A percentile compares a stretch with the other conserved stretches of the same genome.
phyloP scores from a whole-genome alignment of 2,113 vertebrate genomes.

The Aptenodytes forsteri region DNA sequence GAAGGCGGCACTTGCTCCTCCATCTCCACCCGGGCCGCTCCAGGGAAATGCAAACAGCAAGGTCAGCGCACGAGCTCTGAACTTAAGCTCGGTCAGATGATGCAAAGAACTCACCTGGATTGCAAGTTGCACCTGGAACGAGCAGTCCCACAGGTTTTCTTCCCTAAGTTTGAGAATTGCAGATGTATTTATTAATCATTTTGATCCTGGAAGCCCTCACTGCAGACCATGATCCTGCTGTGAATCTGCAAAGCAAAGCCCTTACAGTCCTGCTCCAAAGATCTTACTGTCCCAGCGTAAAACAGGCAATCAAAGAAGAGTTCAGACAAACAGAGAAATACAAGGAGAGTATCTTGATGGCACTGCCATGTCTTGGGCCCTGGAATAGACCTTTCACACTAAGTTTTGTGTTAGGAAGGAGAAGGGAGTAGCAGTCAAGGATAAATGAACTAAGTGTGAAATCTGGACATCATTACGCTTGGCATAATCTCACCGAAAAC shows the following conservation, averaged over 20 bases:
- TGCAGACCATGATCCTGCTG: fast-evolving
- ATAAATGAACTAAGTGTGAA: background rate
- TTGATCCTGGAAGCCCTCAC: background rate
- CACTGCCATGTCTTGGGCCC: background rate
- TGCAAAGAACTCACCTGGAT: background rate
- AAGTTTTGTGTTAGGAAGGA: background rate
- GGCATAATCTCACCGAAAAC: background rate
- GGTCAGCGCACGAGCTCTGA: background rate
- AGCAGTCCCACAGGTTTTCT: background rate
- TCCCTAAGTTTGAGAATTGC: background rate
- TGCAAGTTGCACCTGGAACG: no score
- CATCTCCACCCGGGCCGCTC: background rate
- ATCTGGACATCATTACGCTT: background rate
- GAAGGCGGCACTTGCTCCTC: background rate
- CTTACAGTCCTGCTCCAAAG: background rate
- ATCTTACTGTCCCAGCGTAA: background rate
- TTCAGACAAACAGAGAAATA: background rate
- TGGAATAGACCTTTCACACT: fast-evolving
- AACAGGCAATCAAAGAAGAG: background rate
- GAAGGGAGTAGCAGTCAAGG: background rate
- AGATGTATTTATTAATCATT: background rate
- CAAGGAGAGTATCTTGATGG: background rate
- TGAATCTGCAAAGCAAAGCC: background rate
- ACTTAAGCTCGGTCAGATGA: background rate
- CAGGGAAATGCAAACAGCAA: background rate